These are phyloP conservation scores for Drosophila tristis DNA, from an alignment of 1,140 invertebrate genomes.

Conservation along the genomic window DNA sequence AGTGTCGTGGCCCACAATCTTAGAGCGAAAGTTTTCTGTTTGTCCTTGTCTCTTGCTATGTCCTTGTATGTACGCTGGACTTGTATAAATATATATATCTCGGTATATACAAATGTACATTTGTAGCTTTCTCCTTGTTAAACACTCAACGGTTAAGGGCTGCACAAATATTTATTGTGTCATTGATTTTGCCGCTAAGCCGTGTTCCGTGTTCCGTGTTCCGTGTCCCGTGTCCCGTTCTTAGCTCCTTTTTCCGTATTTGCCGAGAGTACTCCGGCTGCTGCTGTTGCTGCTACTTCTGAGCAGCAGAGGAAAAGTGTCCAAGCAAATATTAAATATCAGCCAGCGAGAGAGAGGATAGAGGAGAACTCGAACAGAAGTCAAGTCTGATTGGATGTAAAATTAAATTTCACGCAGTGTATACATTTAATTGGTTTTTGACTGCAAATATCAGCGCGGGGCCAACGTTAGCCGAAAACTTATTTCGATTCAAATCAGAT, in stretches of 20 bases:
- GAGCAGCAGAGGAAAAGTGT: conserved; percentile 26
- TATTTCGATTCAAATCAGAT: conserved; percentile 9
- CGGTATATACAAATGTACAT: conserved; percentile 4
- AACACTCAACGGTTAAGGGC: conserved; percentile 71
- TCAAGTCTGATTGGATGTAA: conserved; percentile 58
- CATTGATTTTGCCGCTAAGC: conserved; percentile 81
- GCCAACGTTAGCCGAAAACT: conserved; percentile 13
- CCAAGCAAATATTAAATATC: conserved; percentile 70
- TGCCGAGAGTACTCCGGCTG: conserved; percentile 53
- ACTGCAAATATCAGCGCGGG: too few species aligned
- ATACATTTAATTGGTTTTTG: not conserved
- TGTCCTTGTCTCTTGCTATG: conserved; percentile 26
- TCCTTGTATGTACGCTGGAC: conserved; percentile 12
- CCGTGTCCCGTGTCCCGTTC: conserved; percentile 20
- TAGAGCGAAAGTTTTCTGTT: conserved; percentile 32
- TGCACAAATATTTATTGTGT: conserved; percentile 83
- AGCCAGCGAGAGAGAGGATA: conserved; percentile 4
- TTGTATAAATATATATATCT: conserved; percentile 25
- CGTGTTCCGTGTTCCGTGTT: conserved; percentile 41
- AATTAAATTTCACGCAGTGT: conserved; percentile 49
- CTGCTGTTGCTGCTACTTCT: conserved; percentile 9
- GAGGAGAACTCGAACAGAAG: conserved; percentile 4
- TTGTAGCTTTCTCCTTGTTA: conserved; percentile 63
- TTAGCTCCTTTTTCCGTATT: conserved; percentile 41
- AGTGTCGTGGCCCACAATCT: conserved; percentile 16